Evolutionary conservation across 1,140 invertebrate species (phyloP).

Genomic region (Magallana ariakensis): DNA sequence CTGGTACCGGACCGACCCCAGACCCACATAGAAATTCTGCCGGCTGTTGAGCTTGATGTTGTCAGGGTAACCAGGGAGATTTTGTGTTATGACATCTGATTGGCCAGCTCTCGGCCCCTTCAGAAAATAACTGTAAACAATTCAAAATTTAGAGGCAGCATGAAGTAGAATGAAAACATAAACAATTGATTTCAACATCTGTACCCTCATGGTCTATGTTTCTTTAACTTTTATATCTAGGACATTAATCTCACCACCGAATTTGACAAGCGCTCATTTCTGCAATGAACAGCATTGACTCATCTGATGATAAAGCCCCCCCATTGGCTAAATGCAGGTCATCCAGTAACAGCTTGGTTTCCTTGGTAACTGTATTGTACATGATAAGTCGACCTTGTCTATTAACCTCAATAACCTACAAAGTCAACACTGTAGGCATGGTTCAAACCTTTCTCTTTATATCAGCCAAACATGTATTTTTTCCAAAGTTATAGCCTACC

Average conservation of each 20-base stretch:
- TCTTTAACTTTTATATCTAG: no score
- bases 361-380: conserved; percentile 84
- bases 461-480: no score
- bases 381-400: conserved; percentile 83
- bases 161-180: background rate
- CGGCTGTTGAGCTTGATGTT: conserved; percentile 86
- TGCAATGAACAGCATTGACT: conserved; percentile 86
- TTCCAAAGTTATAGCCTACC: no score
- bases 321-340: conserved; percentile 90
- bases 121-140: conserved; percentile 65
- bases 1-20: conserved; percentile 79
- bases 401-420: conserved; percentile 75
- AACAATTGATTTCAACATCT: no score
- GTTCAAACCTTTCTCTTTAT: no score
- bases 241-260: conserved; percentile 76
- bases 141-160: background rate
- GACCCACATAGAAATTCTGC: conserved; percentile 85
- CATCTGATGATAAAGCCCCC: conserved; percentile 86
- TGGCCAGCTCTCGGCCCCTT: conserved; percentile 80
- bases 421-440: background rate
- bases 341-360: conserved; percentile 85
- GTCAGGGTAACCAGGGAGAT: conserved; percentile 90
- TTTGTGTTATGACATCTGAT: conserved; percentile 87
- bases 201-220: no score
- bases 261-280: conserved; percentile 83